phyloP scores from a whole-genome alignment of 2,113 vertebrate species.

The Aix galericulata region DNA sequence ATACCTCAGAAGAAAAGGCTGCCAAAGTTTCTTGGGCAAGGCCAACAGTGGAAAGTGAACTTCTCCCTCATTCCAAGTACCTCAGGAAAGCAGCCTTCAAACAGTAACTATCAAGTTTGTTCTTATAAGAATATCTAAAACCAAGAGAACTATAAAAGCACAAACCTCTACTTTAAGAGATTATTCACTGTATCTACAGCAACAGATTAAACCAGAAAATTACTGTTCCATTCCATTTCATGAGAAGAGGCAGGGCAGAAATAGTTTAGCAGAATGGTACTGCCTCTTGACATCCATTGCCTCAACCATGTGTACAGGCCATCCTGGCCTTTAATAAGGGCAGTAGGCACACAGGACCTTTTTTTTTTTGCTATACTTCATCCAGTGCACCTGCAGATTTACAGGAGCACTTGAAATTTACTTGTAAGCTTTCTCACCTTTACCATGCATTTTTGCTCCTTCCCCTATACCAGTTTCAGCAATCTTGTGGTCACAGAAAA shows the following conservation, averaged over 20 bases:
- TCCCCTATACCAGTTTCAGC: not conserved
- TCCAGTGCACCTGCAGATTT: not conserved
- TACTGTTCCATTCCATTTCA: not conserved
- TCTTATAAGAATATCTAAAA: not conserved
- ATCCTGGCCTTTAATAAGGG: not conserved
- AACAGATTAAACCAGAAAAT: not conserved
- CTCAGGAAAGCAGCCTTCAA: not conserved
- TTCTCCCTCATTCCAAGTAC: too few relatives aligned
- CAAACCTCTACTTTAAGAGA: not conserved
- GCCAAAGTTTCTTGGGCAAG: not conserved
- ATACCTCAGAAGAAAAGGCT: not conserved
- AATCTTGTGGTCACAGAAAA: not conserved
- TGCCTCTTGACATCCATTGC: not conserved
- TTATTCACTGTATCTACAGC: not conserved
- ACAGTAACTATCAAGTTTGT: not conserved
- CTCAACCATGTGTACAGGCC: rapidly evolving
- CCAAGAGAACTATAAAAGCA: not conserved
- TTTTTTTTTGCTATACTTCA: not conserved
- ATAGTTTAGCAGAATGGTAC: not conserved
- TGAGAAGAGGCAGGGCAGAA: not conserved
- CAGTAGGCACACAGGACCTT: not conserved
- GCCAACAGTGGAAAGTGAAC: not conserved
- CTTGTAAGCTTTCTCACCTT: not conserved
- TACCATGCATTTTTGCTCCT: not conserved
- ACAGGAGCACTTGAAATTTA: not conserved